Base-by-base conservation (phyloP, 2,113 vertebrate species). In the Leptocoma aspasia region DNA sequence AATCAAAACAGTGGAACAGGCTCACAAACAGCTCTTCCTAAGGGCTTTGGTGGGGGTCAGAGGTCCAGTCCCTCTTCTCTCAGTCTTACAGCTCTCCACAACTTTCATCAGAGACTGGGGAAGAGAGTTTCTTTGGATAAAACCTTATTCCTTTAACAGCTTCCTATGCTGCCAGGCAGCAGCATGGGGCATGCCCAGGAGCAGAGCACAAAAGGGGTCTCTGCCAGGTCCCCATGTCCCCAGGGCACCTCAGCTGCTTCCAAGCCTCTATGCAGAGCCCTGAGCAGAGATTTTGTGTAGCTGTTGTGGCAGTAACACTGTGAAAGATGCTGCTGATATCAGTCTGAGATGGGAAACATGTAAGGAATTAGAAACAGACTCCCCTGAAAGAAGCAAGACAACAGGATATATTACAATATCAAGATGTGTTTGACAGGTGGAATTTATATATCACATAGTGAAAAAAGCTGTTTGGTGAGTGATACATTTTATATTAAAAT, bases 401-500 rank as follows among this genome's bases (percentile, higher is more conserved):
- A 54, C 0, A 1, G 72, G 44, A 76, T 81, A n/a, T 87, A 86
- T 91, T 80, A 66, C 54, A 87, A 52, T 47, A 91, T 88, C 82
- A 88, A 69, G 88, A 69, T 12, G 33, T 73, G 42, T 68, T 94
- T 90, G 85, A 54, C 59, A 60, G 68, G 54, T 77, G 68, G 79
- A 81, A 92, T 72, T 84, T 56, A 28, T 93, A 33, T 45, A 65
- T 79, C 52, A 53, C 28, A 19, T 22, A 57, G 75, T 73, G 82
- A 75, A 89, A 78, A 42, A 65, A 93, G 47, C 85, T 42, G 22
- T 82, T 89, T 83, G 72, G 54, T 44, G 56, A 92, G 82, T 94
- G 89, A 86, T 83, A 82, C 16, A 30, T 88, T 93, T 90, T 76
- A 61, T 92, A 78, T 85, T 84, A 86, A 95, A 94, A 90, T 47